Evolutionary conservation across 1,140 invertebrate genomes (phyloP).

Genomic region (Hesperophylax magnus): DNA sequence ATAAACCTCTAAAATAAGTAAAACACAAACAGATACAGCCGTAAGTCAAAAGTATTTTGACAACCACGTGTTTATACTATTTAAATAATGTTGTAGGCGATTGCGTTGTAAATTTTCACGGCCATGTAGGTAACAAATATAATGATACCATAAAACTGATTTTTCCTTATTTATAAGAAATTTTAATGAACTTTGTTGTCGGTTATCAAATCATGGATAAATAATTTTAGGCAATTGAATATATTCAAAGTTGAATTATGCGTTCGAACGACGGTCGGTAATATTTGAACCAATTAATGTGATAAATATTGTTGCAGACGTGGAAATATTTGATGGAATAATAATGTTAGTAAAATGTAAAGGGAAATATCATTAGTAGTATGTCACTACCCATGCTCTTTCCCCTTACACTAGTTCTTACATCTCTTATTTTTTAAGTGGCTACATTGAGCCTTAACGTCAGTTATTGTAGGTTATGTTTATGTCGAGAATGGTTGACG

Average conservation of each 20-base stretch:
- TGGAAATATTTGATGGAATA: no score
- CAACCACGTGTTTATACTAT: slow-evolving; percentile 23
- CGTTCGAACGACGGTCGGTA: no score
- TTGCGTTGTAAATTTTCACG: background rate
- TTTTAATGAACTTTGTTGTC: no score
- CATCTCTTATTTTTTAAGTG: background rate
- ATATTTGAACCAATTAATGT: no score
- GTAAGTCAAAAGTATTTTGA: slow-evolving; percentile 19
- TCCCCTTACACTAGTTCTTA: background rate
- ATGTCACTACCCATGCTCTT: background rate
- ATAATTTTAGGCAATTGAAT: no score
- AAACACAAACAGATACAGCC: background rate
- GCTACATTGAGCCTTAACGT: background rate
- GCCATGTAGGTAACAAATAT: background rate
- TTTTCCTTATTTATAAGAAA: no score
- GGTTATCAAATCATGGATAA: no score
- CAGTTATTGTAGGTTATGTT: slow-evolving; percentile 15
- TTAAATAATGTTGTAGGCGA: background rate
- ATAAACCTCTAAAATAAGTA: background rate
- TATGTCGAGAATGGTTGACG: background rate
- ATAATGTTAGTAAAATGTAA: no score
- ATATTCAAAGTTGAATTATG: no score
- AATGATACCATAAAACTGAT: no score
- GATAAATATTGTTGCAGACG: no score
- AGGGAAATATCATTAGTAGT: no score